These are phyloP conservation scores for Caenorhabditis sinica DNA, from an alignment of 2,888 invertebrate species.

Conservation along the genomic window DNA sequence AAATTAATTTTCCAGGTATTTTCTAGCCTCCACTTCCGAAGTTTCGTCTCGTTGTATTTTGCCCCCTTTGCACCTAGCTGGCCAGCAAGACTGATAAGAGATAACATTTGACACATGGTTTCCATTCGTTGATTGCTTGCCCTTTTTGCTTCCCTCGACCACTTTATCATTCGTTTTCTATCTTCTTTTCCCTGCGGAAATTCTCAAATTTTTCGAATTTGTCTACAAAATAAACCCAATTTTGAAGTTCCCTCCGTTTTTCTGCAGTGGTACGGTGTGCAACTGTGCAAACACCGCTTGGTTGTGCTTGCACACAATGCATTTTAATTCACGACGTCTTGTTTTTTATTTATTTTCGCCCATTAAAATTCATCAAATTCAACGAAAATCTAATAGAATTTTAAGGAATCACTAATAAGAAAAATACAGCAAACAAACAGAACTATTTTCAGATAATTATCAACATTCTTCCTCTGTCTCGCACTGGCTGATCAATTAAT, in stretches of 20 bases:
- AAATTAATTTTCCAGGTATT: constrained; percentile 8
- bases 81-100: neutral
- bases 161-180: neutral
- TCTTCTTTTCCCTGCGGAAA: neutral
- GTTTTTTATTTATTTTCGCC: neutral
- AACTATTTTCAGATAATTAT: neutral
- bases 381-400: neutral
- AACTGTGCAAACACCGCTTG: constrained; percentile 32
- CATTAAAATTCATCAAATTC: neutral
- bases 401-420: neutral
- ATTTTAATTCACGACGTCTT: constrained; percentile 12
- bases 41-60: constrained; percentile 14
- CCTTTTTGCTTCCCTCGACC: neutral
- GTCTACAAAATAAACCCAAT: neutral
- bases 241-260: constrained; percentile 16
- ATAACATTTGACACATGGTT: constrained; percentile 40
- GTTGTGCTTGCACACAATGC: neutral
- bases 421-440: neutral
- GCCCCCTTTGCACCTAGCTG: neutral
- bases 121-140: neutral
- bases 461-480: neutral
- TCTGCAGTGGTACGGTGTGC: constrained; percentile 6
- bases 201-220: neutral
- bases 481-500: neutral
- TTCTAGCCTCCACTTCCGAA: constrained; percentile 6